These are phyloP conservation scores for Apoda limacodes DNA, from an alignment of 2,888 invertebrate genomes.

Conservation along the genomic window DNA sequence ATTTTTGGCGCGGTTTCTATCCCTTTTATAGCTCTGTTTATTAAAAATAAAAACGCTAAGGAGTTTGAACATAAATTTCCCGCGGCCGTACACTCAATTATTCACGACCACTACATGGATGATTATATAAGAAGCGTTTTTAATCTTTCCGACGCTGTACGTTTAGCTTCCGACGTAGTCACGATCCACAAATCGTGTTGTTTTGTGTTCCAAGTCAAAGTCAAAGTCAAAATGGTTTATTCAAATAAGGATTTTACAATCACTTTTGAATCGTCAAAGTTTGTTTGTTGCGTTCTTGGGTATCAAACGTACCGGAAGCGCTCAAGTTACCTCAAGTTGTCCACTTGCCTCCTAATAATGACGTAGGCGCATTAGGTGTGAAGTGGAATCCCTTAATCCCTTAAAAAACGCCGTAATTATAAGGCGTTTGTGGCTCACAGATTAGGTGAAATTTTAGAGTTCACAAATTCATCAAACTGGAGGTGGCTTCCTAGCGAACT, in stretches of 20 bases:
- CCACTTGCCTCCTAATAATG: no score
- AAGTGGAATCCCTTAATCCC: neutral
- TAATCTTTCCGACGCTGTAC: slow-evolving; percentile 3
- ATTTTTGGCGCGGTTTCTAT: slow-evolving; percentile 12
- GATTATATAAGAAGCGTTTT: slow-evolving; percentile 5
- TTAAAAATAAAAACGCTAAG: slow-evolving; percentile 10
- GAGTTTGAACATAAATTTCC: slow-evolving; percentile 1
- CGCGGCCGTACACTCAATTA: slow-evolving; percentile 1
- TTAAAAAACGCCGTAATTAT: slow-evolving; percentile 1
- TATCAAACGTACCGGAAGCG: neutral
- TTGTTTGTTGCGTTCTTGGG: no score
- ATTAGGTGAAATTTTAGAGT: slow-evolving; percentile 13
- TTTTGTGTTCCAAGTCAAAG: no score
- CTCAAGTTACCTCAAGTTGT: no score
- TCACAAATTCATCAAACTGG: neutral
- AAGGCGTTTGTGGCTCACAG: slow-evolving; percentile 15
- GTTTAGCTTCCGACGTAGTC: neutral
- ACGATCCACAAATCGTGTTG: neutral
- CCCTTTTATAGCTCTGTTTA: slow-evolving; percentile 10
- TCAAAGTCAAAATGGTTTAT: no score
- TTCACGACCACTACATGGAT: slow-evolving; percentile 8
- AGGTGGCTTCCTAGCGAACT: slow-evolving; percentile 1
- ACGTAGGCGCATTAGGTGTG: neutral
- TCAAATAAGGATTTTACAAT: no score
- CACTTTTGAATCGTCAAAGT: no score